Percentiles rank a stretch among this genome's conserved stretches.
These are phyloP conservation scores for Globicephala melas DNA, from an alignment of 2,113 vertebrate genomes.

Conservation along the genomic window DNA sequence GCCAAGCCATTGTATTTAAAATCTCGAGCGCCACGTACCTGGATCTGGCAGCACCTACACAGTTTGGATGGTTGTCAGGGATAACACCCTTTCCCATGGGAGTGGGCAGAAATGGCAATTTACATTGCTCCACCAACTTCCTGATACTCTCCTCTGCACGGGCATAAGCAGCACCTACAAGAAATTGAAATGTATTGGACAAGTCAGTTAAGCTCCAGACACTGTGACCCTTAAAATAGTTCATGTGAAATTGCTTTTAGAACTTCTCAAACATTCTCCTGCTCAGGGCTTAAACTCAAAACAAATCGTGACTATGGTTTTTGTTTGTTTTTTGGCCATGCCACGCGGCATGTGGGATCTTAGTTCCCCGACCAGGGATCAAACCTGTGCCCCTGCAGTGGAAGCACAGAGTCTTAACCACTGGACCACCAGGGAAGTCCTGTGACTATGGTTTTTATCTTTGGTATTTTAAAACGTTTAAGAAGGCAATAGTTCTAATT, in stretches of 20 bases:
- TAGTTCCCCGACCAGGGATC: too few species aligned
- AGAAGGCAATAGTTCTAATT: background rate
- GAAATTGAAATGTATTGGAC: constrained; percentile 31
- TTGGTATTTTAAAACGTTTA: constrained; percentile 1
- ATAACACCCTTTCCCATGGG: constrained; percentile 98
- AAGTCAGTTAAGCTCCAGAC: background rate
- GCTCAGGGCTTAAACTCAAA: background rate
- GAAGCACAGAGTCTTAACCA: too few species aligned
- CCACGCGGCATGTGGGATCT: accelerated
- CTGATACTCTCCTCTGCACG: constrained; percentile 87
- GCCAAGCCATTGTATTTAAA: constrained; percentile 34
- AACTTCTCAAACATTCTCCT: background rate
- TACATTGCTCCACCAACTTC: constrained; percentile 87
- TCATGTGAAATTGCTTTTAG: background rate
- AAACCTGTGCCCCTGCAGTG: too few species aligned
- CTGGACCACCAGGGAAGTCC: too few species aligned
- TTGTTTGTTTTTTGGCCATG: background rate
- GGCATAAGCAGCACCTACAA: constrained; percentile 92
- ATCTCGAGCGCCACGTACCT: constrained; percentile 80
- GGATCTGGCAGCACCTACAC: constrained; percentile 94
- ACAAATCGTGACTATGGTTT: background rate
- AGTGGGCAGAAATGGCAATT: constrained; percentile 94
- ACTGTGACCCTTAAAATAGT: background rate
- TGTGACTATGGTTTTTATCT: background rate
- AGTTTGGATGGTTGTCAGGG: constrained; percentile 92